Percentiles rank a stretch among this genome's conserved stretches.
Evolutionary conservation across 2,888 invertebrate species (phyloP).

Genomic region (Agrochola lychnidis): DNA sequence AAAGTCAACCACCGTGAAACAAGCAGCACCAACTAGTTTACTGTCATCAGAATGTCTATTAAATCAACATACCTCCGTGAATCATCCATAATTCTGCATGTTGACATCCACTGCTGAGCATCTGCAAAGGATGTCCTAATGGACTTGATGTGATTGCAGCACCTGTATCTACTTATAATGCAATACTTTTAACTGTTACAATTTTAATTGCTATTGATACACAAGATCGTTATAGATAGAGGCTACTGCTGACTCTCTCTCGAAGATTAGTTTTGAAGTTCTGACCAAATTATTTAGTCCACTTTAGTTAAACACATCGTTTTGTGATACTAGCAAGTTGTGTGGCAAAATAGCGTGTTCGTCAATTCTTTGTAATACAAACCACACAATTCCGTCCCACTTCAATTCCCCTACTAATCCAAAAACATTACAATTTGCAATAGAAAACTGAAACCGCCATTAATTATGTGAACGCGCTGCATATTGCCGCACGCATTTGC

Average conservation of each 20-base stretch:
- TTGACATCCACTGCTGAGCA: not conserved
- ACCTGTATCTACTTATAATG: not conserved
- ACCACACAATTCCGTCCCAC: slow-evolving; percentile 21
- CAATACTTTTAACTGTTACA: not conserved
- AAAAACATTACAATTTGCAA: slow-evolving; percentile 56
- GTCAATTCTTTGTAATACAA: not conserved
- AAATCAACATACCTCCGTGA: slow-evolving; percentile 14
- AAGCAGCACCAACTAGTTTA: slow-evolving; percentile 29
- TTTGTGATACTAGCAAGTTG: not conserved
- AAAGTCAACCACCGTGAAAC: slow-evolving; percentile 47
- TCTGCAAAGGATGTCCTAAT: not conserved
- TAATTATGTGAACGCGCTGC: slow-evolving; percentile 57
- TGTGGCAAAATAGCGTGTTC: not conserved
- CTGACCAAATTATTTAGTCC: not conserved
- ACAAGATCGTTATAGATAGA: not conserved
- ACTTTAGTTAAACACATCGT: not conserved
- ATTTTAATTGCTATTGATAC: not conserved
- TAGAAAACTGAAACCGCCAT: slow-evolving; percentile 55
- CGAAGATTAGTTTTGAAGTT: not conserved
- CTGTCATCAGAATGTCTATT: slow-evolving; percentile 35
- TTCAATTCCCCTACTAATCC: slow-evolving; percentile 41
- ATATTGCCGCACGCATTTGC: slow-evolving; percentile 55
- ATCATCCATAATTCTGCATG: slow-evolving; percentile 1
- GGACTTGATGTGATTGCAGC: not conserved
- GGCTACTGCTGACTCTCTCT: no score